Evolutionary conservation across 2,113 vertebrate genomes (phyloP).

Genomic region (Tenebrosternarchus preto): DNA sequence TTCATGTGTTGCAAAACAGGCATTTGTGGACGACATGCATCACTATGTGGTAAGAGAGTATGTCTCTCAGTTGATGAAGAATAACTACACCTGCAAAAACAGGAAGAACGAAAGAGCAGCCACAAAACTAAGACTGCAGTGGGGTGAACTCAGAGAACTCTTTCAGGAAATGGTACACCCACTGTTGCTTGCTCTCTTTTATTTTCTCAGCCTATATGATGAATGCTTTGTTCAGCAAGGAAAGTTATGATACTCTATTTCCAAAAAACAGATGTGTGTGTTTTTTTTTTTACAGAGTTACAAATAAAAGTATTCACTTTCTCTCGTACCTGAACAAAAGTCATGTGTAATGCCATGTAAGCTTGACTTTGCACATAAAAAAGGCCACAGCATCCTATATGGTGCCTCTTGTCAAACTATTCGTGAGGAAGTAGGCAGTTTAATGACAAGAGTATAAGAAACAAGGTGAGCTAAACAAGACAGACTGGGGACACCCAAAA

Average conservation of each 20-base stretch:
- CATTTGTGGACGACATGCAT: slow-evolving; percentile 62
- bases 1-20: slow-evolving; percentile 58
- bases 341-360: too few species aligned
- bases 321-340: too few species aligned
- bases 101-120: slow-evolving; percentile 68
- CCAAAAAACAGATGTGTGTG: background rate
- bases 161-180: slow-evolving; percentile 69
- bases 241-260: background rate
- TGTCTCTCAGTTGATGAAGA: slow-evolving; percentile 73
- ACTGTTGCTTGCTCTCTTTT: background rate
- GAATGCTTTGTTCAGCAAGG: background rate
- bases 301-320: too few species aligned
- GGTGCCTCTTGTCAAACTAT: too few species aligned
- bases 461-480: too few species aligned
- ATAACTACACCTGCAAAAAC: slow-evolving; percentile 71
- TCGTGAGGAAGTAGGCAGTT: too few species aligned
- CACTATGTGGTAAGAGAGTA: slow-evolving; percentile 67
- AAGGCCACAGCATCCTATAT: too few species aligned
- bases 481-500: too few species aligned
- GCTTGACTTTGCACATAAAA: too few species aligned
- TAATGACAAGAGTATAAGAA: too few species aligned
- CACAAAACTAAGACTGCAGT: slow-evolving; percentile 64
- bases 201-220: background rate
- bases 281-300: too few species aligned
- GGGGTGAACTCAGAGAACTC: slow-evolving; percentile 52